Evolutionary conservation across 2,888 invertebrate species (phyloP), one percentile per base, ranked within the genome.

Genomic region (Lithophane ornitopus): DNA sequence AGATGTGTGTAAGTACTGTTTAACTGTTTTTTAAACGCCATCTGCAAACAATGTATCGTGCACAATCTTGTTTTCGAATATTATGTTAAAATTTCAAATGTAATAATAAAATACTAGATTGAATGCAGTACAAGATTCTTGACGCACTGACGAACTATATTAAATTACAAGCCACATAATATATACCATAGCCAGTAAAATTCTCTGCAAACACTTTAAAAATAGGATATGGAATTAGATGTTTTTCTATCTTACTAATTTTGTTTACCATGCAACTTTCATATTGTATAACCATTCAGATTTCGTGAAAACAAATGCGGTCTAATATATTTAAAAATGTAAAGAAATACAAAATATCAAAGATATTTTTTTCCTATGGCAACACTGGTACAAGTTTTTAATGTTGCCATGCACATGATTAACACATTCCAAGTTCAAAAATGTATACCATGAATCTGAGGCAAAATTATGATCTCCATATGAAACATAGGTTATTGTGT

Each of bases 391-490:
- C 46, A 44, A n/a, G 19, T n/a, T 46, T 34, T 22, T 14, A 14
- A 46, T 58, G 67, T 78, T 78, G 70, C 66, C 16, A 39, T 66
- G 58, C n/a, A 54, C 28, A 54, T 12, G 12, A 69, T 71, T 41
- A 34, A 67, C 65, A 73, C 81, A 81, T 81, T 81, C 81, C 81
- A 61, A 56, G 16, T 83, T 74, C 39, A 49, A 78, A 70, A 62
- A 22, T 67, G n/a, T 62, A n/a, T 71, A 66, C 52, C n/a, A 19
- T 41, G 39, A 72, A 44, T 79, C 14, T 54, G 26, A 56, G 46
- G 26, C 44, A n/a, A 68, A 70, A 65, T 68, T 41, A 28, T 82
- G 80, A 79, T 84, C 84, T 81, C 84, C 19, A 0, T 63, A 19
- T 9, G 12, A 39, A 81, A 63, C 1, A 44, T 41, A 41, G 41